Conservation (phyloP, 1,140 invertebrate genomes). For the Megalopta genalis region DNA sequence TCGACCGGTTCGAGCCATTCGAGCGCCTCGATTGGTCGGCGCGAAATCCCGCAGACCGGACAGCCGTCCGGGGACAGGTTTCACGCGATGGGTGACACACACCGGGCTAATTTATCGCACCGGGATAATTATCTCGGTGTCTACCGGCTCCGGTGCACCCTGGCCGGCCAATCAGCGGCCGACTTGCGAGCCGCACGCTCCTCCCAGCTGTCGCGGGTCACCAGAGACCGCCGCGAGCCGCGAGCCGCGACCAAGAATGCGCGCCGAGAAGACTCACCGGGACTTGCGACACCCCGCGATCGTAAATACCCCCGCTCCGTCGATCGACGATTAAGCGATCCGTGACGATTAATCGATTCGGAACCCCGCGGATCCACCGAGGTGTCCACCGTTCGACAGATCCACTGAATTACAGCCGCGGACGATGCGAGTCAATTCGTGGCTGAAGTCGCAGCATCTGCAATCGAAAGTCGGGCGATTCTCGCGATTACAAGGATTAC, state of each 20-base stretch:
- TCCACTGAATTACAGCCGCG: too few relatives aligned
- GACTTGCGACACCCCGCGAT: conserved; percentile 43
- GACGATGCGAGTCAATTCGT: too few relatives aligned
- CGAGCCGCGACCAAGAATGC: conserved; percentile 33
- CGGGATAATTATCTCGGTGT: conserved; percentile 72
- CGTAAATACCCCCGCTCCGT: conserved; percentile 54
- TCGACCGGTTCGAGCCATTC: conserved; percentile 54
- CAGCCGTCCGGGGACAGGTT: conserved; percentile 71
- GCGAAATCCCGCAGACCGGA: conserved; percentile 63
- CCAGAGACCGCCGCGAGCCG: conserved; percentile 7
- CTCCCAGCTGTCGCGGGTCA: conserved; percentile 63
- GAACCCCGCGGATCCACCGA: not conserved
- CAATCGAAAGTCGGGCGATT: too few relatives aligned
- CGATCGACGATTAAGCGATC: conserved; percentile 37
- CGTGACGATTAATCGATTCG: conserved; percentile 35
- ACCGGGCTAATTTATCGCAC: conserved; percentile 72
- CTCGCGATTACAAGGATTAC: too few relatives aligned
- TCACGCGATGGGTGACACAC: conserved; percentile 73
- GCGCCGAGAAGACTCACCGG: conserved; percentile 21
- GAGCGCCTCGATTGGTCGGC: conserved; percentile 66
- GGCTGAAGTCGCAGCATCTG: too few relatives aligned
- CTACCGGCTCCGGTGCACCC: conserved; percentile 51
- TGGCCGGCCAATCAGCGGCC: conserved; percentile 64
- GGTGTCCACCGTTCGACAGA: not conserved
- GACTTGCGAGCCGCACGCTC: conserved; percentile 57